phyloP scores from a whole-genome alignment of 2,113 vertebrate species.

The Silurus asotus region DNA sequence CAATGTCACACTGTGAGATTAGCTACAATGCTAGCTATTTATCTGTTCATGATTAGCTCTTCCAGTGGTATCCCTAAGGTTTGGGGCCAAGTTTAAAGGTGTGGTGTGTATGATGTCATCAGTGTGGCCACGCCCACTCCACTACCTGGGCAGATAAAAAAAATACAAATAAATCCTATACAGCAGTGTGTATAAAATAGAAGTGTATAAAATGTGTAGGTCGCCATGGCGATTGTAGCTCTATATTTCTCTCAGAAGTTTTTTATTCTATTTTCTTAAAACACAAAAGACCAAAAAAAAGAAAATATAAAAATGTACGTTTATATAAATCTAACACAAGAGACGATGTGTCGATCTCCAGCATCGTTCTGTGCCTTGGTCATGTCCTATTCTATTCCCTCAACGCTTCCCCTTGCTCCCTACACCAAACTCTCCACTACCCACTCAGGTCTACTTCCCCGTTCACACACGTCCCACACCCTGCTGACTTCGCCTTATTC shows the following conservation, averaged over 20 bases:
- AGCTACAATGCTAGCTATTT: background rate
- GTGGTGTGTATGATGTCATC: conserved; percentile 31
- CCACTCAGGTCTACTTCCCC: conserved; percentile 49
- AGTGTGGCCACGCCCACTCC: conserved; percentile 42
- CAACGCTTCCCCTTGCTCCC: conserved; percentile 48
- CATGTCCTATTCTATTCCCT: conserved; percentile 71
- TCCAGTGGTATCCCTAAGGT: background rate
- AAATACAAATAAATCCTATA: conserved; percentile 57
- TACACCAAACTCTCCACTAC: conserved; percentile 38
- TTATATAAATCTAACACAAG: conserved; percentile 35
- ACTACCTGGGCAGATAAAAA: background rate
- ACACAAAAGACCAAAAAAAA: conserved; percentile 68
- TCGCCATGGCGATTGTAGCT: conserved; percentile 79
- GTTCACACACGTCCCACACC: conserved; percentile 54
- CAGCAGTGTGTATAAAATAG: conserved; percentile 59
- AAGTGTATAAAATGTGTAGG: conserved; percentile 62
- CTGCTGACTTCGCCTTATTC: conserved; percentile 51
- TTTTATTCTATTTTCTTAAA: conserved; percentile 99
- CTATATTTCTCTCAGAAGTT: conserved; percentile 89
- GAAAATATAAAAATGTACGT: conserved; percentile 38
- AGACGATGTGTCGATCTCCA: conserved; percentile 65
- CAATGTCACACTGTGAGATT: background rate
- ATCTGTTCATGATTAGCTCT: background rate
- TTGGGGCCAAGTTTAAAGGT: background rate
- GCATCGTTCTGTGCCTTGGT: conserved; percentile 92